Conservation (phyloP, 1,140 invertebrate species). For the Cydia amplana region DNA sequence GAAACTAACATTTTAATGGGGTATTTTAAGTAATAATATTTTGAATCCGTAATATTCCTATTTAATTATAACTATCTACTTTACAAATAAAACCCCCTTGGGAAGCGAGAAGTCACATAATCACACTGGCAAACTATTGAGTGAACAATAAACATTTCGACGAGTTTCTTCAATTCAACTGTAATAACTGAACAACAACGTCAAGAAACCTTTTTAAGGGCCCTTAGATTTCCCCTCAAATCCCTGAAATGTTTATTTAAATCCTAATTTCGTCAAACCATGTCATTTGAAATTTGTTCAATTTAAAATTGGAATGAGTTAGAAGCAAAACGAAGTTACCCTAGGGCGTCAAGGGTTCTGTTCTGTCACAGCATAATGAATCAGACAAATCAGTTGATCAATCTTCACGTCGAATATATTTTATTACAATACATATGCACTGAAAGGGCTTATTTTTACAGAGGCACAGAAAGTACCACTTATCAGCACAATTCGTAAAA, state of each 20-base stretch:
- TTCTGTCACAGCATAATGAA: constrained; percentile 1
- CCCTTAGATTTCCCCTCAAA: background rate
- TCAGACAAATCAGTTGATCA: background rate
- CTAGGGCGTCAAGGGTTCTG: constrained; percentile 8
- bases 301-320: constrained; percentile 29
- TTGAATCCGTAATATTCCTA: too few relatives aligned
- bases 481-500: too few relatives aligned
- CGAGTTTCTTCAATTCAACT: background rate
- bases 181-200: background rate
- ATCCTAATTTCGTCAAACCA: constrained; percentile 27
- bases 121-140: too few relatives aligned
- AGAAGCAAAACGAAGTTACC: constrained; percentile 21
- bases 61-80: too few relatives aligned
- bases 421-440: background rate
- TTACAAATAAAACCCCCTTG: too few relatives aligned
- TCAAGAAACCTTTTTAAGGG: background rate
- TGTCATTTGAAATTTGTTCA: constrained; percentile 29
- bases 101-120: too few relatives aligned
- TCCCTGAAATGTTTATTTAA: background rate
- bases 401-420: background rate
- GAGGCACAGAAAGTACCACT: too few relatives aligned
- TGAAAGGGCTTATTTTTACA: too few relatives aligned
- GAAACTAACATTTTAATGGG: too few relatives aligned
- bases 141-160: too few relatives aligned
- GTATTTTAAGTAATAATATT: too few relatives aligned